Evolutionary conservation across 2,113 vertebrate genomes (phyloP).

Genomic region (Macquaria australasica): DNA sequence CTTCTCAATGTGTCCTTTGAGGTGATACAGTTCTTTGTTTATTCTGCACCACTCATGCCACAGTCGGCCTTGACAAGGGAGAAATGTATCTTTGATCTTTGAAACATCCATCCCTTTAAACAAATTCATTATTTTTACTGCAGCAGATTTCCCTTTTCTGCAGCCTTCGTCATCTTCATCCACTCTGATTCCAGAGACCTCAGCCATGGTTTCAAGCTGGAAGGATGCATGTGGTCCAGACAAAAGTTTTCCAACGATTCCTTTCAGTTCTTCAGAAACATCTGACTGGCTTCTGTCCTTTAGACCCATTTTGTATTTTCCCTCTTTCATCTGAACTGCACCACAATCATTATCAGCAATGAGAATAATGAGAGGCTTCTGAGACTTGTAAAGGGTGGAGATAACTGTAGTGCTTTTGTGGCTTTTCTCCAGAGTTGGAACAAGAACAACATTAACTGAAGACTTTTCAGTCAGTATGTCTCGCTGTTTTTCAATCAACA

Average conservation of each 20-base stretch:
- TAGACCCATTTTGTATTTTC: constrained; percentile 70
- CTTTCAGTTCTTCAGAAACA: constrained; percentile 65
- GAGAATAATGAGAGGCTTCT: constrained; percentile 76
- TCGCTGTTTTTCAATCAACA: constrained; percentile 64
- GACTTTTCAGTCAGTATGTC: constrained; percentile 74
- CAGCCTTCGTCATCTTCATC: constrained; percentile 71
- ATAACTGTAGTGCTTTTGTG: constrained; percentile 52
- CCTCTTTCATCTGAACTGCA: background rate
- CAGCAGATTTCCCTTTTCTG: constrained; percentile 64
- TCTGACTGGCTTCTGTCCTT: constrained; percentile 77
- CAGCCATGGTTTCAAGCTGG: constrained; percentile 70
- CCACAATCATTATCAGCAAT: constrained; percentile 50
- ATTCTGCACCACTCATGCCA: constrained; percentile 78
- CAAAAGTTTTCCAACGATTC: constrained; percentile 65
- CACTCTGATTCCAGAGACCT: constrained; percentile 52
- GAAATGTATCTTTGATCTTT: constrained; percentile 69
- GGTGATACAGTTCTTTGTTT: constrained; percentile 75
- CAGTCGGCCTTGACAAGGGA: constrained; percentile 71
- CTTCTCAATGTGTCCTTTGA: constrained; percentile 76
- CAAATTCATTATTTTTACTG: constrained; percentile 39
- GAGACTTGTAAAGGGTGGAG: constrained; percentile 39
- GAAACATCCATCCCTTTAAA: constrained; percentile 61
- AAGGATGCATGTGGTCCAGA: constrained; percentile 4
- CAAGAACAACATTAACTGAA: constrained; percentile 74
- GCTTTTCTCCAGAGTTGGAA: constrained; percentile 57